Percentiles rank a stretch among this genome's conserved stretches.
These are phyloP conservation scores for Acipenser transmontanus DNA, from an alignment of 2,797 vertebrate genomes.

Conservation along the genomic window DNA sequence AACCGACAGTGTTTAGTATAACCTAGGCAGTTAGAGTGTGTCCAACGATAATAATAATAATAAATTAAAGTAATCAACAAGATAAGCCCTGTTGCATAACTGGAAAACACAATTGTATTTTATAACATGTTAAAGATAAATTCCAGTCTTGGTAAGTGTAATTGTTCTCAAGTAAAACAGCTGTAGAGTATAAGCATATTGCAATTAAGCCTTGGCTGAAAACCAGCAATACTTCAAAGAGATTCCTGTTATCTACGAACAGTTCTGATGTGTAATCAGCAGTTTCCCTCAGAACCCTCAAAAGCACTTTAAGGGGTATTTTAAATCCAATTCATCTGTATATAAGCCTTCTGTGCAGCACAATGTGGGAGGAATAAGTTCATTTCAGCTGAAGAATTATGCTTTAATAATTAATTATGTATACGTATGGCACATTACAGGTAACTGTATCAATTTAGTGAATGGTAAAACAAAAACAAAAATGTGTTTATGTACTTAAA, in stretches of 20 bases:
- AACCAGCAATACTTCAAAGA: conserved; percentile 47
- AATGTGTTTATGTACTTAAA: no score
- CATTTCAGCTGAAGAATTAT: conserved; percentile 3
- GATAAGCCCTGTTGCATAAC: no score
- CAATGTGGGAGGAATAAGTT: neutral
- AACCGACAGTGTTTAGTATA: no score
- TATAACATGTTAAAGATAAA: conserved; percentile 21
- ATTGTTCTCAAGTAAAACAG: conserved; percentile 15
- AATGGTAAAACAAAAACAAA: no score
- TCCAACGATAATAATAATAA: no score
- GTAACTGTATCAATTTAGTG: no score
- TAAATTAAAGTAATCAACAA: no score
- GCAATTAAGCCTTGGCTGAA: conserved; percentile 51
- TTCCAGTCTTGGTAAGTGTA: conserved; percentile 34
- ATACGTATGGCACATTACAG: no score
- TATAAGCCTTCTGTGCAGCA: neutral
- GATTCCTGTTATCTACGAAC: conserved; percentile 47
- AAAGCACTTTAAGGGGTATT: conserved; percentile 32
- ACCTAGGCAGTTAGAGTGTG: no score
- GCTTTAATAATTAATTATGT: neutral
- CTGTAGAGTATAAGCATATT: conserved; percentile 51
- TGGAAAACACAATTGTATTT: no score
- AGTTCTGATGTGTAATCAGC: conserved; percentile 23
- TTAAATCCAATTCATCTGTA: conserved; percentile 1
- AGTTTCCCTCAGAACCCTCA: conserved; percentile 43